Evolutionary conservation across 2,113 vertebrate species (phyloP).

Genomic region (Monarcha castaneiventris): DNA sequence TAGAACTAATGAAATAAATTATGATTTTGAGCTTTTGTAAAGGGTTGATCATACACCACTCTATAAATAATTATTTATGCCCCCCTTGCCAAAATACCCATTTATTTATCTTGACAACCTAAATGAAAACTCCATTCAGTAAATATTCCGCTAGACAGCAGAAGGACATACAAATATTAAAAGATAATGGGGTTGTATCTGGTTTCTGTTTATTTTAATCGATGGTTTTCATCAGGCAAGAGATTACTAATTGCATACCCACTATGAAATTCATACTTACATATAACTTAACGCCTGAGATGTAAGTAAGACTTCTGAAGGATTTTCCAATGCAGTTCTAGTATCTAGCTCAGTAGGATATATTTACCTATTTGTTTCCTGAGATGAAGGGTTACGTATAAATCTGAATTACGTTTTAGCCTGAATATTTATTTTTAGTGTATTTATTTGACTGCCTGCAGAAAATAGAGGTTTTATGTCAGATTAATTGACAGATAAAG

Average conservation of each 20-base stretch:
- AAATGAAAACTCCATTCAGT: neutral
- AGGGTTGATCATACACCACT: neutral
- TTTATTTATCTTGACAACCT: slow-evolving; percentile 22
- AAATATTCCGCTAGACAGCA: slow-evolving; percentile 6
- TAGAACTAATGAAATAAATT: neutral
- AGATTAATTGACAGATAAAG: neutral
- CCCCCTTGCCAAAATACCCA: neutral
- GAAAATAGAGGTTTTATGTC: neutral
- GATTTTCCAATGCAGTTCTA: neutral
- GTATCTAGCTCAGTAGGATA: neutral
- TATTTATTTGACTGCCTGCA: neutral
- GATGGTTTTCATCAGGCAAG: neutral
- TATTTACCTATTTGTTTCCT: neutral
- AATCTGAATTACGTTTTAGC: neutral
- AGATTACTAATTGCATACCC: neutral
- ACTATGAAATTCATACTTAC: neutral
- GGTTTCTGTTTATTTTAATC: neutral
- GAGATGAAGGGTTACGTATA: neutral
- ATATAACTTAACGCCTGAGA: neutral
- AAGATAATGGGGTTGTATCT: neutral
- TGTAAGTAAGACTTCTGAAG: neutral
- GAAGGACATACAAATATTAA: neutral
- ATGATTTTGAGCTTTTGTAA: neutral
- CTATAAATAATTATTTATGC: neutral
- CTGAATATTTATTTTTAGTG: neutral